A percentile compares a stretch with the other conserved stretches of the same genome.
Evolutionary conservation across 2,797 vertebrate genomes (phyloP).

Genomic region (Carduelis carduelis): DNA sequence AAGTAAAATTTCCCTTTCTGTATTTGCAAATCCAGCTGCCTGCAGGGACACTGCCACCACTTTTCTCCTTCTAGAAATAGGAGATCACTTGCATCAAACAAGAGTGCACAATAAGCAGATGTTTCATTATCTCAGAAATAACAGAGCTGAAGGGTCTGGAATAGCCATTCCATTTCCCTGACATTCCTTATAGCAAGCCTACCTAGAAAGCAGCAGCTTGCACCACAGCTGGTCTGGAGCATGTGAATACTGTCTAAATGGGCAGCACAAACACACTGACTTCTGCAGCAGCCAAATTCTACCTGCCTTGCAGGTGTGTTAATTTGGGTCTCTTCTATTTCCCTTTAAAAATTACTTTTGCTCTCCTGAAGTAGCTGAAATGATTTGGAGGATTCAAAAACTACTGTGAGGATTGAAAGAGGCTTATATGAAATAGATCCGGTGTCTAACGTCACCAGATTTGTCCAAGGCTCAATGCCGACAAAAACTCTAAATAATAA

Average conservation of each 20-base stretch:
- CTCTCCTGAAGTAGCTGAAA: neutral
- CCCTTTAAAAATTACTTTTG: neutral
- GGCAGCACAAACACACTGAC: neutral
- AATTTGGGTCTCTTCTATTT: neutral
- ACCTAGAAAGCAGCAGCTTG: neutral
- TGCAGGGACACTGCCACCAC: neutral
- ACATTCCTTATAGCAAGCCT: neutral
- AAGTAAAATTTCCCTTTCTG: conserved; percentile 50
- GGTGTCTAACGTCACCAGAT: neutral
- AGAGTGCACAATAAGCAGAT: neutral
- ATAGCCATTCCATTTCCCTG: neutral
- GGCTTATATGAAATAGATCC: neutral
- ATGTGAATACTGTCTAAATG: neutral
- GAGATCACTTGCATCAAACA: neutral
- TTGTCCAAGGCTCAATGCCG: neutral
- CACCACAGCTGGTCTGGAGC: neutral
- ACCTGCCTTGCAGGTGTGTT: neutral
- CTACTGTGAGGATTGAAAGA: neutral
- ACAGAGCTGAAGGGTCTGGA: neutral
- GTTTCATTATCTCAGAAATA: neutral
- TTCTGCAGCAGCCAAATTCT: neutral
- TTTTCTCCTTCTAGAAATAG: neutral
- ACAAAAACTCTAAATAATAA: neutral
- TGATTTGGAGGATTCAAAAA: neutral
- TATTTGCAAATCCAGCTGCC: neutral